A percentile compares a stretch with the other conserved stretches of the same genome.
These are phyloP conservation scores for Teleiodes luculella DNA, from an alignment of 2,888 invertebrate species.

Conservation along the genomic window DNA sequence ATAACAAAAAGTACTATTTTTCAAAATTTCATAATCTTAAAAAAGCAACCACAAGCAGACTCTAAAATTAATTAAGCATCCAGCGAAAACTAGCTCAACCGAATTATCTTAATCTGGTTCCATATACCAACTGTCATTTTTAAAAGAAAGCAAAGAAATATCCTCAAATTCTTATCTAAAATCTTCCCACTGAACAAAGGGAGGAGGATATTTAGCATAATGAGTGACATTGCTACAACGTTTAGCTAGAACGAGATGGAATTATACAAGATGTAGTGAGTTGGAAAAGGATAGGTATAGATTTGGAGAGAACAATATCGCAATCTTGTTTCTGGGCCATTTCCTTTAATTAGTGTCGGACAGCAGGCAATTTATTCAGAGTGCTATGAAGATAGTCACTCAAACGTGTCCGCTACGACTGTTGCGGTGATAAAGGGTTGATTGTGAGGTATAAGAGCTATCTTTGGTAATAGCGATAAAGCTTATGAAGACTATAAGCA, in stretches of 20 bases:
- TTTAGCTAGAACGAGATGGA: slow-evolving; percentile 56
- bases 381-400: slow-evolving; percentile 58
- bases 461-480: too few relatives aligned
- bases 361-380: slow-evolving; percentile 63
- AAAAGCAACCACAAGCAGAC: not conserved
- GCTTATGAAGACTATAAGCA: not conserved
- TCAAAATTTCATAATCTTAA: too few relatives aligned
- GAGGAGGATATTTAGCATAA: slow-evolving; percentile 76
- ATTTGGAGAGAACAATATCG: slow-evolving; percentile 73
- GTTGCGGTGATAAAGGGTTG: slow-evolving; percentile 2
- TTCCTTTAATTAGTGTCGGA: slow-evolving; percentile 78
- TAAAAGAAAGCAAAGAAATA: slow-evolving; percentile 51
- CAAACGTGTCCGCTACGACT: slow-evolving; percentile 33
- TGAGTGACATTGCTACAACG: slow-evolving; percentile 73
- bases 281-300: slow-evolving; percentile 37
- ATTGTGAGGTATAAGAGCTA: not conserved
- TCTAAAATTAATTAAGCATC: slow-evolving; percentile 53
- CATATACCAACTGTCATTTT: slow-evolving; percentile 76
- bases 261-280: slow-evolving; percentile 17
- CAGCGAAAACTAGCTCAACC: slow-evolving; percentile 51
- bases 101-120: slow-evolving; percentile 73
- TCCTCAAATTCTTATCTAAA: slow-evolving; percentile 47
- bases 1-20: too few relatives aligned
- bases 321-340: slow-evolving; percentile 80
- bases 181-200: slow-evolving; percentile 65